A percentile compares a stretch with the other conserved stretches of the same genome.
These are phyloP conservation scores for Leptodactylus fuscus DNA, from an alignment of 2,113 vertebrate species.

Conservation along the genomic window DNA sequence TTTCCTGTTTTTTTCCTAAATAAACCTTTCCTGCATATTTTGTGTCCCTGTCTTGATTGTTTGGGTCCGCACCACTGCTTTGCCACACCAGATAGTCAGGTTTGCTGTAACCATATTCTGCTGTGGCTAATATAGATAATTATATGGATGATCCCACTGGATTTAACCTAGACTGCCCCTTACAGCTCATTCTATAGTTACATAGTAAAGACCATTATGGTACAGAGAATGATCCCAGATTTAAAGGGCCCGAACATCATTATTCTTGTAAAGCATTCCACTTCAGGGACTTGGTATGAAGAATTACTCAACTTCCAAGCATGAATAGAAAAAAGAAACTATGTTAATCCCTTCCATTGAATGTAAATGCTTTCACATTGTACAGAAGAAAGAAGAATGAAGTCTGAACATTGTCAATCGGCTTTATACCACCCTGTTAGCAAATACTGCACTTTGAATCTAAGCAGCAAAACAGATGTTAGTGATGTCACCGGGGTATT, in stretches of 20 bases:
- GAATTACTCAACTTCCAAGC: slow-evolving; percentile 22
- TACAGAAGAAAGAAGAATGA: slow-evolving; percentile 6
- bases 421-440: slow-evolving; percentile 28
- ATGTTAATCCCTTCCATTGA: slow-evolving; percentile 23
- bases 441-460: slow-evolving; percentile 37
- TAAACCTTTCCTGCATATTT: no score
- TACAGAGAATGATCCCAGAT: background rate
- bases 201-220: background rate
- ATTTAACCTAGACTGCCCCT: no score
- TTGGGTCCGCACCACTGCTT: no score
- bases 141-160: no score
- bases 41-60: no score
- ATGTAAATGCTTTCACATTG: background rate
- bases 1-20: no score
- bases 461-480: slow-evolving; percentile 41
- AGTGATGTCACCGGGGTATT: slow-evolving; percentile 45
- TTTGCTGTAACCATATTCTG: no score
- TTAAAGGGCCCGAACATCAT: background rate
- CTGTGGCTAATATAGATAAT: no score
- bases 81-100: no score
- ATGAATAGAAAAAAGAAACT: slow-evolving; percentile 5
- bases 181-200: background rate
- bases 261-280: background rate
- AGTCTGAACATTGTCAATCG: slow-evolving; percentile 23
- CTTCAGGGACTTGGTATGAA: background rate